phyloP scores from a whole-genome alignment of 2,113 vertebrate genomes.

The Pungitius pungitius region DNA sequence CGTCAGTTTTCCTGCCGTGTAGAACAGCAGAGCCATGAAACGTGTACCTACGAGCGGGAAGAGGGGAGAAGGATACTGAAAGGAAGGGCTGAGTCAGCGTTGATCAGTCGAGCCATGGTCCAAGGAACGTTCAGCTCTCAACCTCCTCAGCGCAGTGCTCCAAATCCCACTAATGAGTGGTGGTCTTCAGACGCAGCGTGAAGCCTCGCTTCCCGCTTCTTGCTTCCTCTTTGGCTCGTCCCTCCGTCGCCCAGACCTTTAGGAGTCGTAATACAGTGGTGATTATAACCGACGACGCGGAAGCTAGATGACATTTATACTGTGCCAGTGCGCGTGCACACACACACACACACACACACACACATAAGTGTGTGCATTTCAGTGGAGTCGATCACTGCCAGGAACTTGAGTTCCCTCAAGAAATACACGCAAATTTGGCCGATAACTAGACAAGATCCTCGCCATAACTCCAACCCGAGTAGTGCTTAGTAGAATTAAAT shows the following conservation, averaged over 20 bases:
- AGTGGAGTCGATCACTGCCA: not conserved
- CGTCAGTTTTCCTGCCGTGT: not conserved
- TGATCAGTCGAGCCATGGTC: slow-evolving; percentile 28
- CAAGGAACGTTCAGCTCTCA: slow-evolving; percentile 45
- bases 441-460: not conserved
- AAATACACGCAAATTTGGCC: not conserved
- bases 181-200: slow-evolving; percentile 30
- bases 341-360: no score
- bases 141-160: slow-evolving; percentile 58
- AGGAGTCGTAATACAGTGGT: slow-evolving; percentile 6
- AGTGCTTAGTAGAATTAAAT: not conserved
- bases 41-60: not conserved
- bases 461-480: no score
- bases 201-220: slow-evolving; percentile 44
- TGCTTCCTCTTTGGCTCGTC: slow-evolving; percentile 6
- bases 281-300: slow-evolving; percentile 19
- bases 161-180: slow-evolving; percentile 75
- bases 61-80: slow-evolving; percentile 8
- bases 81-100: not conserved
- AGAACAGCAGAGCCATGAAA: not conserved
- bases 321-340: not conserved
- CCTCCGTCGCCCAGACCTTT: slow-evolving; percentile 9
- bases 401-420: not conserved
- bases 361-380: not conserved
- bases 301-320: not conserved